Percentiles rank a stretch among this genome's conserved stretches.
Conservation (phyloP, 2,113 vertebrate species). For the Oncorhynchus clarkii region DNA sequence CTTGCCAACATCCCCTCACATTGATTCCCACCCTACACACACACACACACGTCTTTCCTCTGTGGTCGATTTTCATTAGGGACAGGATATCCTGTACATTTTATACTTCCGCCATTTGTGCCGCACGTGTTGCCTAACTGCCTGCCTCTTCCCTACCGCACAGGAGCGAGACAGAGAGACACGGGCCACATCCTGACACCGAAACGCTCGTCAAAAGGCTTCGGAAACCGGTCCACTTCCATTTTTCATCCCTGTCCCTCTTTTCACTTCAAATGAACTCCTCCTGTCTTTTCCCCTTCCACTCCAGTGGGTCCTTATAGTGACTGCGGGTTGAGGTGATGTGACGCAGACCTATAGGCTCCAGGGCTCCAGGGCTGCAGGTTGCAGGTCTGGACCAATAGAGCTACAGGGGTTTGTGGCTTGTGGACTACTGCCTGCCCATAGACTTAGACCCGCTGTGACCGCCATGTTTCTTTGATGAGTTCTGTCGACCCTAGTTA, state of each 20-base stretch:
- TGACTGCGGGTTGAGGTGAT: conserved; percentile 47
- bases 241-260: conserved; percentile 44
- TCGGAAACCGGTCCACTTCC: conserved; percentile 14
- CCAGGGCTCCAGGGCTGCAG: too few relatives aligned
- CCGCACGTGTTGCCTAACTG: conserved; percentile 63
- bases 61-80: conserved; percentile 58
- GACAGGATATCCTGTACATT: conserved; percentile 74
- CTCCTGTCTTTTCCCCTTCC: conserved; percentile 50
- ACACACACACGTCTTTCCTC: conserved; percentile 20
- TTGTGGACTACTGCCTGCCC: conserved; percentile 46
- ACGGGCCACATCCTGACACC: conserved; percentile 8
- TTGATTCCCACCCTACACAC: conserved; percentile 19
- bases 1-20: conserved; percentile 24
- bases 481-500: conserved; percentile 63
- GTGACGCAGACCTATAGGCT: too few relatives aligned
- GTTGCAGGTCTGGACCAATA: conserved; percentile 19
- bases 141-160: conserved; percentile 21
- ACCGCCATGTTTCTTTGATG: conserved; percentile 70
- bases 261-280: conserved; percentile 61
- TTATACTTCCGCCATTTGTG: conserved; percentile 68
- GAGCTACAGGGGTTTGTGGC: conserved; percentile 41
- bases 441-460: conserved; percentile 61
- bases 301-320: conserved; percentile 50
- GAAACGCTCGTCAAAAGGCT: conserved; percentile 12
- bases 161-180: conserved; percentile 9